Evolutionary conservation across 2,113 vertebrate species (phyloP).

Genomic region (Xiphias gladius): DNA sequence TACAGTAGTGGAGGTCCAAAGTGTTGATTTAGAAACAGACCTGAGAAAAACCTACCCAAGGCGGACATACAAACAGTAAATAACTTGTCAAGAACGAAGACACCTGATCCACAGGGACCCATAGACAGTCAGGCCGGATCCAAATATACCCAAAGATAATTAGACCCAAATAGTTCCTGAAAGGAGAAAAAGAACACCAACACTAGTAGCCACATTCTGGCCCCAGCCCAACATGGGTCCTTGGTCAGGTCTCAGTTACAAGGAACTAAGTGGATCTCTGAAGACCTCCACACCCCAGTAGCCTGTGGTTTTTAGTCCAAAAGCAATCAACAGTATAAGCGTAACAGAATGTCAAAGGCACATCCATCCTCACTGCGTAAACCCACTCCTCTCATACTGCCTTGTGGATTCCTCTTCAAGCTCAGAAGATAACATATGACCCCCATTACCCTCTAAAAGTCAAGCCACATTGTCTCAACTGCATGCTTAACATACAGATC

Average conservation of each 20-base stretch:
- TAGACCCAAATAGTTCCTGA: not conserved
- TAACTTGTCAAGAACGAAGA: not conserved
- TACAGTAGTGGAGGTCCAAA: too few relatives aligned
- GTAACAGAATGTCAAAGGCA: slow-evolving; percentile 32
- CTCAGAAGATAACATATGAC: not conserved
- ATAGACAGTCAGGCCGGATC: not conserved
- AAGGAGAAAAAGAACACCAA: not conserved
- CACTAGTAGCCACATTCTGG: not conserved
- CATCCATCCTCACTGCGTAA: not conserved
- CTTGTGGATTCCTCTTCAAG: slow-evolving; percentile 13
- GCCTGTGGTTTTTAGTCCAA: slow-evolving; percentile 15
- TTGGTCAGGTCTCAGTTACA: not conserved
- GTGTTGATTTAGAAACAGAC: too few relatives aligned
- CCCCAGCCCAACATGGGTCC: not conserved
- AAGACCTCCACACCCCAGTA: not conserved
- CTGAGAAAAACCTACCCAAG: too few relatives aligned
- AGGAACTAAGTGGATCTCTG: not conserved
- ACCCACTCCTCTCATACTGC: not conserved
- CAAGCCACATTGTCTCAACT: not conserved
- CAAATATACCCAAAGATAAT: not conserved
- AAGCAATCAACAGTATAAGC: slow-evolving; percentile 2
- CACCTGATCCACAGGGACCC: not conserved
- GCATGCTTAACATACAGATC: not conserved
- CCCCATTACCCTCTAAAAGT: slow-evolving; percentile 6
- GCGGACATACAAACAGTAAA: too few relatives aligned